phyloP scores from a whole-genome alignment of 1,140 invertebrate species.

The Aphaenogaster floridana region DNA sequence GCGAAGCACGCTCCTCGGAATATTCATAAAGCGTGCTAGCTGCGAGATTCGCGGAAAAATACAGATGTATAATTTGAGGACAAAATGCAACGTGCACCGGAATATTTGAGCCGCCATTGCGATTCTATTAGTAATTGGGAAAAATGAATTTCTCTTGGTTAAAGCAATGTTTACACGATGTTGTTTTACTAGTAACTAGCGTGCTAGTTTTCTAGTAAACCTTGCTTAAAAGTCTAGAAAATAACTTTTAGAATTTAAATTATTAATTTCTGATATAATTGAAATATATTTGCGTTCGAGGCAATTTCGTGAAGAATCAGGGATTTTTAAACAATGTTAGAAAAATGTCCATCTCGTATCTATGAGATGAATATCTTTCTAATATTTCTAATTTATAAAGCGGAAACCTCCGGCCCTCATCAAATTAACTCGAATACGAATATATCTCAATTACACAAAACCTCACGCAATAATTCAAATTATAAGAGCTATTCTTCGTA shows the following conservation, averaged over 20 bases:
- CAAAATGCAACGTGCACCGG: conserved; percentile 24
- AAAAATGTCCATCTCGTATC: neutral
- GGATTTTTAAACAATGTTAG: too few species aligned
- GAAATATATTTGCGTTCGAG: neutral
- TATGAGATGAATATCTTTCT: neutral
- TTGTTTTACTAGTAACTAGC: too few species aligned
- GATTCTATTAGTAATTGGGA: conserved; percentile 15
- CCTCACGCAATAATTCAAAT: neutral
- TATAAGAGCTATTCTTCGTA: neutral
- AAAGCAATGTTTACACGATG: too few species aligned
- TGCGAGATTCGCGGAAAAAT: conserved; percentile 53
- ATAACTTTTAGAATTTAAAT: neutral
- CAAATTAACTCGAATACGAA: neutral
- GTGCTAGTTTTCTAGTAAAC: too few species aligned
- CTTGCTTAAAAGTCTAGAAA: neutral
- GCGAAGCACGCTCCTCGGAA: conserved; percentile 30
- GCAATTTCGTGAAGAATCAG: neutral
- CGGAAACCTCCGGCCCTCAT: neutral
- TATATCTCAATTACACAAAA: neutral
- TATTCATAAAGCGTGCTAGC: conserved; percentile 53
- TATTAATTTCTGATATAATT: neutral
- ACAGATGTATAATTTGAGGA: conserved; percentile 31
- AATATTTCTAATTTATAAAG: neutral
- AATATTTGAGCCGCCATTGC: conserved; percentile 35
- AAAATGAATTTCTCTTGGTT: neutral